Evolutionary conservation across 2,113 vertebrate species (phyloP).

Genomic region (Columba livia): DNA sequence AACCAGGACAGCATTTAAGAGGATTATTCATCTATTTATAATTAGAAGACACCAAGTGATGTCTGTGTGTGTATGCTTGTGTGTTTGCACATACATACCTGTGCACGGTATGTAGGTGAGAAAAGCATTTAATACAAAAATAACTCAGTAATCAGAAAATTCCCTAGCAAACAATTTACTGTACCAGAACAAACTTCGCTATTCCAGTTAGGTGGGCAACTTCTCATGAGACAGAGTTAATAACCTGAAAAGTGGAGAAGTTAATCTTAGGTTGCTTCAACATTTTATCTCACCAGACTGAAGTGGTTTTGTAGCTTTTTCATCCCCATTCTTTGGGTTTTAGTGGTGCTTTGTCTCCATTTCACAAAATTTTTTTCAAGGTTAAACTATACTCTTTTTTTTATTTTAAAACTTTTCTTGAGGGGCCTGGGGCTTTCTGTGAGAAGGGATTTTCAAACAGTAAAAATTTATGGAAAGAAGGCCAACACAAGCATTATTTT

Average conservation of each 20-base stretch:
- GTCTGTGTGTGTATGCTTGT: not conserved
- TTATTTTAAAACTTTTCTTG: not conserved
- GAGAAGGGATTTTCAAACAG: not conserved
- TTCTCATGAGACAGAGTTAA: not conserved
- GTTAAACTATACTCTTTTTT: not conserved
- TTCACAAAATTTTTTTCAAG: not conserved
- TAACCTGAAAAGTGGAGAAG: not conserved
- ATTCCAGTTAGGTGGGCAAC: not conserved
- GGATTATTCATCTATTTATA: not conserved
- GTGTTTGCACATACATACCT: not conserved
- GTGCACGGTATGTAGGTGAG: fast-evolving
- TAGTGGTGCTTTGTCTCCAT: not conserved
- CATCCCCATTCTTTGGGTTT: not conserved
- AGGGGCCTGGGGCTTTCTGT: not conserved
- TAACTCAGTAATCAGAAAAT: not conserved
- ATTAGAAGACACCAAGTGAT: not conserved
- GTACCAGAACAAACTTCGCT: not conserved
- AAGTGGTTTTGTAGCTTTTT: not conserved
- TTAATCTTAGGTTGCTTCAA: not conserved
- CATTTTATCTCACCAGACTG: not conserved
- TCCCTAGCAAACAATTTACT: not conserved
- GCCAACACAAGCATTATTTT: not conserved
- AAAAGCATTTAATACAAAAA: not conserved
- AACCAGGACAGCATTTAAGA: not conserved
- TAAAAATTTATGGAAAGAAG: not conserved